phyloP scores from a whole-genome alignment of 2,113 vertebrate species.

The Cromileptes altivelis region DNA sequence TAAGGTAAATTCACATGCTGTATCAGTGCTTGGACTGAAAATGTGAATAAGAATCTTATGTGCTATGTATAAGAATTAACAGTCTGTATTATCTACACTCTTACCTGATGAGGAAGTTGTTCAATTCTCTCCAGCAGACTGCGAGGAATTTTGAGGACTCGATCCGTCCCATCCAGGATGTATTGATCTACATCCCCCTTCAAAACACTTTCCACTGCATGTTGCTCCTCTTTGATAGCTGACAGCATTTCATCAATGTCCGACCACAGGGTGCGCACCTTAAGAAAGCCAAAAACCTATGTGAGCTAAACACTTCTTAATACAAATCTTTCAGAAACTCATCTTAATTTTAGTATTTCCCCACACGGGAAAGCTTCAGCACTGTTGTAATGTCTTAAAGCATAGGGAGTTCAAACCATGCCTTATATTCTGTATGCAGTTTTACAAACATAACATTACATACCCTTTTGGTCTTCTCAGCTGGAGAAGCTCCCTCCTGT shows the following conservation, averaged over 20 bases:
- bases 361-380: background rate
- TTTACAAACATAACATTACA: background rate
- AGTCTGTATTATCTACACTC: background rate
- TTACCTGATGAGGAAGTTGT: conserved; percentile 83
- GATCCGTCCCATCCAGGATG: conserved; percentile 85
- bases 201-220: conserved; percentile 86
- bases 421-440: background rate
- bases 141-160: conserved; percentile 82
- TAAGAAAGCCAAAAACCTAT: background rate
- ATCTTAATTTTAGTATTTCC: background rate
- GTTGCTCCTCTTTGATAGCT: conserved; percentile 83
- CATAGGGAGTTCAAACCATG: background rate
- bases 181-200: conserved; percentile 74
- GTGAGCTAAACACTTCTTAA: background rate
- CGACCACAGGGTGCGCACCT: conserved; percentile 90
- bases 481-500: conserved; percentile 48
- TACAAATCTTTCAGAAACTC: background rate
- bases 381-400: background rate
- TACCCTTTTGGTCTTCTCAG: conserved; percentile 76
- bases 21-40: background rate
- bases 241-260: conserved; percentile 78
- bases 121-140: conserved; percentile 84
- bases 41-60: too few relatives aligned
- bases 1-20: background rate
- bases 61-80: background rate